Evolutionary conservation across 1,140 invertebrate species (phyloP).

Genomic region (Cotesia typhae): DNA sequence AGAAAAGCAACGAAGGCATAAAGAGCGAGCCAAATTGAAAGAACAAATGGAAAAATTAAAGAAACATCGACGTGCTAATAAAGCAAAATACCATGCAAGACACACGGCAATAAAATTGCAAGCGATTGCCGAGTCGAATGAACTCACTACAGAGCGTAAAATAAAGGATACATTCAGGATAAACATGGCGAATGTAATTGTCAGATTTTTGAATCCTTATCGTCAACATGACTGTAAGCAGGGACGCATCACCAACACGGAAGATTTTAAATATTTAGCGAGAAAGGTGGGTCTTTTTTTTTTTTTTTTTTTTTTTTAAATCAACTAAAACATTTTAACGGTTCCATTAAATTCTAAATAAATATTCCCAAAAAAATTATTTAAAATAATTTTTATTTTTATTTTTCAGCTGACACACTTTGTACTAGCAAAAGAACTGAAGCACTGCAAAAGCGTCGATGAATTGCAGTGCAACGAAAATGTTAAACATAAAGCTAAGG

Average conservation of each 20-base stretch:
- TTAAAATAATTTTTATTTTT: no score
- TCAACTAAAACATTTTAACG: background rate
- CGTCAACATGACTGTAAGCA: conserved; percentile 83
- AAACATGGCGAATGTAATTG: conserved; percentile 90
- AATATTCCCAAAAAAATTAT: no score
- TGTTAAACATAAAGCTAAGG: conserved; percentile 91
- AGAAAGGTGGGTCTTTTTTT: conserved; percentile 78
- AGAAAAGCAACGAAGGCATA: conserved; percentile 76
- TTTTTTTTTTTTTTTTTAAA: background rate
- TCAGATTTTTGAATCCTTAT: conserved; percentile 90
- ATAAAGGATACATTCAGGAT: conserved; percentile 90
- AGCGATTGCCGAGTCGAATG: conserved; percentile 47
- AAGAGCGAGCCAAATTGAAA: conserved; percentile 69
- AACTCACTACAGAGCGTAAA: conserved; percentile 66
- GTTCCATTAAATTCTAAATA: no score
- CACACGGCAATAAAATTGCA: conserved; percentile 56
- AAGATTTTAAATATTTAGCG: conserved; percentile 96
- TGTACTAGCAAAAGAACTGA: conserved; percentile 95
- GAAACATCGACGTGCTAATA: conserved; percentile 61
- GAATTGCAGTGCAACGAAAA: conserved; percentile 90
- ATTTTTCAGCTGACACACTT: conserved; percentile 89
- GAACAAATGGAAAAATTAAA: conserved; percentile 59
- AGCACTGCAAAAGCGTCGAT: conserved; percentile 88
- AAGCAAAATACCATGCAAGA: conserved; percentile 55
- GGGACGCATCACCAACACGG: conserved; percentile 86